Evolutionary conservation across 2,113 vertebrate species (phyloP), one percentile per base, ranked within the genome.

Genomic region (Oplegnathus fasciatus): DNA sequence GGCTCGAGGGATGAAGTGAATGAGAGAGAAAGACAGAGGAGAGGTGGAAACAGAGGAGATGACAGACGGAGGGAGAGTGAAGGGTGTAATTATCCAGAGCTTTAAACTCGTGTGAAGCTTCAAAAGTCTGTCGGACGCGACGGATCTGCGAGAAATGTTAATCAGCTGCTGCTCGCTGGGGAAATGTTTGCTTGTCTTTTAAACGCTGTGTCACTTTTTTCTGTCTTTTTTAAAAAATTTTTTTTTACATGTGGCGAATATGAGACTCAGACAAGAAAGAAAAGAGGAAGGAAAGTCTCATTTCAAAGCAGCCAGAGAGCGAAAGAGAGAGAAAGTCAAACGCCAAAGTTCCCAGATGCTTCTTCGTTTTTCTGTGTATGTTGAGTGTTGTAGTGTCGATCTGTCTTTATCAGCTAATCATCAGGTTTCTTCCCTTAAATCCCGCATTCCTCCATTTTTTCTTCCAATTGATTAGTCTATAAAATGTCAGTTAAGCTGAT

Each of bases 101-200:
- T 64, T 80, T 80, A 80, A 80, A 62, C 30, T 54, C n/a, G 6
- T 22, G 58, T 44, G 46, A 55, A n/a, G 68, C 78, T 80, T 72
- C 58, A 48, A 24, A 79, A 46, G 65, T 60, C 54, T 37, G 65
- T 69, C 15, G 40, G 77, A 69, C 24, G 3, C 20, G 4, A 64
- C 32, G 17, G 67, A 50, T 28, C 78, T 28, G 57, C 4, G 5
- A 64, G 32, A 73, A 72, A 81, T 73, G 69, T 55, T 80, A 65
- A 80, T 80, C 58, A 32, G 69, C 68, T 7, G 57, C 55, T 9
- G 24, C 78, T 72, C 68, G 14, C 34, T 2, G 46, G 68, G 78
- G 57, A 80, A 61, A 64, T 28, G 65, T 60, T 70, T 60, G 66
- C 67, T 62, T 17, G 57, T 72, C 78, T 73, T 65, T 65, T 54